Conservation (phyloP, 2,113 vertebrate genomes). For the Megalops atlanticus region DNA sequence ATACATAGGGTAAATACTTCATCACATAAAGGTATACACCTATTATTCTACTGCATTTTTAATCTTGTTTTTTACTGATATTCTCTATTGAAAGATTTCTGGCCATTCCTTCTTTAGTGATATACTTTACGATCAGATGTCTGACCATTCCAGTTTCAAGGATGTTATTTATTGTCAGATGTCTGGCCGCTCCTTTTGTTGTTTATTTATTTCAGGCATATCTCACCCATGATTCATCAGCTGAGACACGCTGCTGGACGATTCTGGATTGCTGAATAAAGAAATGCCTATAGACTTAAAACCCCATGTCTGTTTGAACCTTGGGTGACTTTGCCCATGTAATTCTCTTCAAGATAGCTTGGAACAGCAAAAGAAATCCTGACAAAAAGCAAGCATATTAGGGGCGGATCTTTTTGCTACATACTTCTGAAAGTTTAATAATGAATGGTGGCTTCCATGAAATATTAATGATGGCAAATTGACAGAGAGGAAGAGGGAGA, state of each 20-base stretch:
- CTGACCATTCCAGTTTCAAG: too few relatives aligned
- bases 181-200: too few relatives aligned
- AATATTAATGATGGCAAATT: conserved; percentile 68
- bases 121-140: too few relatives aligned
- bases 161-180: too few relatives aligned
- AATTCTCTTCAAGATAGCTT: conserved; percentile 36
- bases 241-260: background rate
- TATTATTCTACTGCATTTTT: background rate
- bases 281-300: background rate
- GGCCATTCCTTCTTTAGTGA: too few relatives aligned
- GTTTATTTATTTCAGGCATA: background rate
- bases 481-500: conserved; percentile 46
- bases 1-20: background rate
- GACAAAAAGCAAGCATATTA: conserved; percentile 40
- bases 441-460: conserved; percentile 52
- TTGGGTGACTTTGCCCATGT: background rate
- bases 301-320: background rate
- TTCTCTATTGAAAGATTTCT: too few relatives aligned
- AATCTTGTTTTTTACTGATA: background rate
- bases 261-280: background rate
- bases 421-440: conserved; percentile 66
- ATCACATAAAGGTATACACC: background rate
- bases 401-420: conserved; percentile 37
- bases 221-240: background rate
- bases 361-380: conserved; percentile 45